Conservation (phyloP, 2,797 vertebrate genomes). For the Aeoliscus strigatus region DNA sequence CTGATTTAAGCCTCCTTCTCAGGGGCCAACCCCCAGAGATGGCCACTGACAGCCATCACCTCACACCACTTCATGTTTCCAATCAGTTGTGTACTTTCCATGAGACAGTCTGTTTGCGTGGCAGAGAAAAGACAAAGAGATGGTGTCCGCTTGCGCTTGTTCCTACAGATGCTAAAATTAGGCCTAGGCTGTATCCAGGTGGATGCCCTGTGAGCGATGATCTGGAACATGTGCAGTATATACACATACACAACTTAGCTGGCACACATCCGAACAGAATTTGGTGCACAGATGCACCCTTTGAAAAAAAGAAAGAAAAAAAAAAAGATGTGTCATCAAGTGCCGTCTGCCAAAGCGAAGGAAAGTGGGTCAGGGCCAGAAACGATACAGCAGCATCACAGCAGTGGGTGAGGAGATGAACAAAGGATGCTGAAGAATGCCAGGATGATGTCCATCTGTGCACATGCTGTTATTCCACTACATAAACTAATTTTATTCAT, state of each 20-base stretch:
- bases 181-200: constrained; percentile 52
- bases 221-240: constrained; percentile 21
- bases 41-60: neutral
- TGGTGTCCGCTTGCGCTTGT: constrained; percentile 34
- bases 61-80: constrained; percentile 1
- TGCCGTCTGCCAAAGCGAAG: constrained; percentile 43
- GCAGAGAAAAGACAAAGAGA: constrained; percentile 30
- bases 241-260: constrained; percentile 3
- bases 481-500: neutral
- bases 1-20: too few relatives aligned
- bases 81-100: constrained; percentile 4
- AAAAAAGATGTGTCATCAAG: constrained; percentile 29
- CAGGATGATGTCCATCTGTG: constrained; percentile 31
- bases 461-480: neutral
- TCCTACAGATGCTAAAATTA: constrained; percentile 51
- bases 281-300: constrained; percentile 38
- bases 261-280: constrained; percentile 7
- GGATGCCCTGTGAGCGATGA: constrained; percentile 47
- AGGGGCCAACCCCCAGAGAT: neutral
- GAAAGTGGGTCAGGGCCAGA: constrained; percentile 72
- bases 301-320: constrained; percentile 11
- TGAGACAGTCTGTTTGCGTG: constrained; percentile 11
- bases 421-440: constrained; percentile 44
- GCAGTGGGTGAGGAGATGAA: constrained; percentile 41
- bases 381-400: constrained; percentile 31